These are phyloP conservation scores for Samia ricini DNA, from an alignment of 1,140 invertebrate genomes.

Conservation along the genomic window DNA sequence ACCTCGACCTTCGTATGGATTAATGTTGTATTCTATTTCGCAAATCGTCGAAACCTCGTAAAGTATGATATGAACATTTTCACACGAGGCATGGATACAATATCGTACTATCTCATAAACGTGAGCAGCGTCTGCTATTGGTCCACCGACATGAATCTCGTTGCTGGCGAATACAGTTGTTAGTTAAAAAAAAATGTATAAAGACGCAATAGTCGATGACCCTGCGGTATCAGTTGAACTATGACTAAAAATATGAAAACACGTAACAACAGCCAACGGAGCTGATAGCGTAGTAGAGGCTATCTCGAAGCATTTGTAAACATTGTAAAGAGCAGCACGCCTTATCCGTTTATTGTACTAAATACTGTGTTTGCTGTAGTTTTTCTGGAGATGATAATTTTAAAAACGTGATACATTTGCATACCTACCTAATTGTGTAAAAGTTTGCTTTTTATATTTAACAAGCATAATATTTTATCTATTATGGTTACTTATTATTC, in stretches of 20 bases:
- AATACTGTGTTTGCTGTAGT: neutral
- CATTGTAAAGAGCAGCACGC: neutral
- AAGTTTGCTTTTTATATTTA: neutral
- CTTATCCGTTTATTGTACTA: neutral
- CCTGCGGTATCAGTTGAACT: constrained; percentile 7
- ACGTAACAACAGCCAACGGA: constrained; percentile 3
- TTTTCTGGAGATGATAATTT: neutral
- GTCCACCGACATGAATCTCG: neutral
- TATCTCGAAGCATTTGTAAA: neutral
- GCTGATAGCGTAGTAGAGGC: neutral
- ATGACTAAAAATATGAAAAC: constrained; percentile 4
- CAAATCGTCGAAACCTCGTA: no score
- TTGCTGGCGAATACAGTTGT: neutral
- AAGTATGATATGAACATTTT: no score
- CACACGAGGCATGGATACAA: no score
- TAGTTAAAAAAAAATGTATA: neutral
- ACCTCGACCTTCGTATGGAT: no score
- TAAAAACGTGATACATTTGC: neutral
- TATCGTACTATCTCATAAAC: neutral
- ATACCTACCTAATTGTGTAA: neutral
- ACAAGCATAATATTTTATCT: neutral
- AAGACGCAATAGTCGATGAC: constrained; percentile 11
- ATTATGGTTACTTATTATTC: neutral
- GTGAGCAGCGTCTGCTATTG: neutral
- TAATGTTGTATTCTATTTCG: no score